A percentile compares a stretch with the other conserved stretches of the same genome.
Evolutionary conservation across 2,113 vertebrate species (phyloP).

Genomic region (Calidris pygmaea): DNA sequence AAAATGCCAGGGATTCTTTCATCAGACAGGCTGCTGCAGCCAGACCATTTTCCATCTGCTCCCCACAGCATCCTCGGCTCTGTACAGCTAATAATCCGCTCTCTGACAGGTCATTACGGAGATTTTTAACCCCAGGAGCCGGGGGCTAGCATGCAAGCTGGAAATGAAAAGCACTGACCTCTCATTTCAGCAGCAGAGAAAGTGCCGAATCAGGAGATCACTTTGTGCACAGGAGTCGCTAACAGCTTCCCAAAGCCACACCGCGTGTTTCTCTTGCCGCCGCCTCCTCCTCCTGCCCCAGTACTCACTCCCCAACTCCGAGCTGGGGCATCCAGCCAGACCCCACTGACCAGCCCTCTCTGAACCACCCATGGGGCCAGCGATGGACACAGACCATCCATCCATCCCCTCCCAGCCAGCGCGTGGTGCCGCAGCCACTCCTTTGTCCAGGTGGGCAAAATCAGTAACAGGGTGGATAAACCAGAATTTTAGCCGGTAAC

Average conservation of each 20-base stretch:
- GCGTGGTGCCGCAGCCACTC: accelerated
- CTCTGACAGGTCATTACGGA: slow-evolving; percentile 70
- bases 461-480: not conserved
- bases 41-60: slow-evolving; percentile 73
- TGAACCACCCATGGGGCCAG: accelerated
- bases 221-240: not conserved
- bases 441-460: not conserved
- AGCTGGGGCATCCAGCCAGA: not conserved
- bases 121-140: slow-evolving; percentile 71
- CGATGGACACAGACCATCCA: not conserved
- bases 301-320: not conserved
- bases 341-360: not conserved
- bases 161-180: slow-evolving; percentile 71
- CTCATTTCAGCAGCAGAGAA: slow-evolving; percentile 54
- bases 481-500: not conserved
- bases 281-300: not conserved
- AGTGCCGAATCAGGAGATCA: slow-evolving; percentile 61
- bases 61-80: slow-evolving; percentile 63
- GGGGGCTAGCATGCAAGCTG: slow-evolving; percentile 32
- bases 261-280: not conserved
- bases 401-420: not conserved
- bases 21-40: slow-evolving; percentile 65
- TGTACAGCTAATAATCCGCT: slow-evolving; percentile 66
- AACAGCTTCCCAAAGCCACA: not conserved
- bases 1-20: slow-evolving; percentile 72